Percentiles rank a stretch among this genome's conserved stretches.
Conservation (phyloP, 2,888 invertebrate species). For the Chrysolina oricalcia region DNA sequence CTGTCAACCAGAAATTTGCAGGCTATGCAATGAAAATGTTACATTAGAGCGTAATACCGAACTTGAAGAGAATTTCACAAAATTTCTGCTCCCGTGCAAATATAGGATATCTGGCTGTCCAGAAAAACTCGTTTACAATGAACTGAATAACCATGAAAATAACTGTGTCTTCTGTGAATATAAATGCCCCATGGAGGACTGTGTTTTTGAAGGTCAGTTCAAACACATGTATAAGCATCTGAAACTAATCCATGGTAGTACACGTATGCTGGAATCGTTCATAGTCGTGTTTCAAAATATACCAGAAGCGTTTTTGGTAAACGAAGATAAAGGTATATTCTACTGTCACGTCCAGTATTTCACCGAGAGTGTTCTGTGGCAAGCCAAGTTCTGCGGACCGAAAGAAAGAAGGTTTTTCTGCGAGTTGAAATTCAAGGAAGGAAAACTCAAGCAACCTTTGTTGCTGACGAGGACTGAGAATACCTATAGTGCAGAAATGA, state of each 20-base stretch:
- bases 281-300: constrained; percentile 61
- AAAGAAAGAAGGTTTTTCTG: constrained; percentile 60
- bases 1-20: constrained; percentile 56
- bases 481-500: constrained; percentile 53
- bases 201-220: constrained; percentile 55
- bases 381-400: constrained; percentile 61
- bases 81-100: constrained; percentile 57
- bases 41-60: constrained; percentile 57
- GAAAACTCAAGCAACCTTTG: constrained; percentile 54
- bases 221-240: constrained; percentile 58
- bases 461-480: constrained; percentile 55
- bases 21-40: constrained; percentile 54
- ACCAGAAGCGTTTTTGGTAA: constrained; percentile 57
- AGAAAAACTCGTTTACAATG: constrained; percentile 56
- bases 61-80: constrained; percentile 59
- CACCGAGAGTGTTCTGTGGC: constrained; percentile 56
- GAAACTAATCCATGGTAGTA: constrained; percentile 61
- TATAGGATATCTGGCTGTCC: constrained; percentile 60
- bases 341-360: constrained; percentile 48
- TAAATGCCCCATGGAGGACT: constrained; percentile 58
- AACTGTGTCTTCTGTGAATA: constrained; percentile 62
- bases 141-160: constrained; percentile 57
- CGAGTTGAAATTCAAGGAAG: constrained; percentile 60
- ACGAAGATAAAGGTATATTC: constrained; percentile 61
- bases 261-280: constrained; percentile 56